These are phyloP conservation scores for Penaeus monodon DNA, from an alignment of 2,888 invertebrate species.

Conservation along the genomic window DNA sequence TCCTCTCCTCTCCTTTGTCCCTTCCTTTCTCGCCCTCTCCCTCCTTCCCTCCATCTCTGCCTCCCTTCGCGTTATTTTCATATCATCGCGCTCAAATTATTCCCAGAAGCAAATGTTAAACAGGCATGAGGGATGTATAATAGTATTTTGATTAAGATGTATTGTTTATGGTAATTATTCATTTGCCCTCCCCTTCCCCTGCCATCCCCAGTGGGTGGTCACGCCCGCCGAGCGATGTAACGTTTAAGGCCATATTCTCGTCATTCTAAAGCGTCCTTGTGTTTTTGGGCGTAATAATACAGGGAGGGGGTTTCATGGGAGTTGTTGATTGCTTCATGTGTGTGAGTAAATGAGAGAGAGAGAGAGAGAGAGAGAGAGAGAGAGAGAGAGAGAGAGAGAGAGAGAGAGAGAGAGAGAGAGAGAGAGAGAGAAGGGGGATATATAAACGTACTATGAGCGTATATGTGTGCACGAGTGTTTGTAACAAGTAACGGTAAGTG, in stretches of 20 bases:
- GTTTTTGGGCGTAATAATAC: no score
- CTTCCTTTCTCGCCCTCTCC: neutral
- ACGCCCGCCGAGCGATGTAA: neutral
- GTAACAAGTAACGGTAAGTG: neutral
- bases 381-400: slow-evolving; percentile 7
- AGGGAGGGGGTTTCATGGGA: no score
- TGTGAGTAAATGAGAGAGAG: no score
- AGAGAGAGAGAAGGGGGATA: neutral
- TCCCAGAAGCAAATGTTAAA: no score
- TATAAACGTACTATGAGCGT: neutral
- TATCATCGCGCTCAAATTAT: no score
- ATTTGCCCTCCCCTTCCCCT: neutral
- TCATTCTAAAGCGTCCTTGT: no score
- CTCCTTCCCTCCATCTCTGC: neutral
- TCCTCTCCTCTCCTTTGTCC: neutral
- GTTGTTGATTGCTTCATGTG: no score
- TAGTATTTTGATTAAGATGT: neutral
- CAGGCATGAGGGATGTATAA: no score
- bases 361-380: no score
- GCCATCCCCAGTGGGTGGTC: neutral
- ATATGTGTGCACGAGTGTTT: slow-evolving; percentile 1
- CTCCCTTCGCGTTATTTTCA: neutral
- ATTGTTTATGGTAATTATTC: neutral
- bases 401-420: slow-evolving; percentile 2
- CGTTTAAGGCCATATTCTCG: no score